Evolutionary conservation across 1,140 invertebrate genomes (phyloP), one percentile per base, ranked within the genome.

Genomic region (Wiebesia pumilae): DNA sequence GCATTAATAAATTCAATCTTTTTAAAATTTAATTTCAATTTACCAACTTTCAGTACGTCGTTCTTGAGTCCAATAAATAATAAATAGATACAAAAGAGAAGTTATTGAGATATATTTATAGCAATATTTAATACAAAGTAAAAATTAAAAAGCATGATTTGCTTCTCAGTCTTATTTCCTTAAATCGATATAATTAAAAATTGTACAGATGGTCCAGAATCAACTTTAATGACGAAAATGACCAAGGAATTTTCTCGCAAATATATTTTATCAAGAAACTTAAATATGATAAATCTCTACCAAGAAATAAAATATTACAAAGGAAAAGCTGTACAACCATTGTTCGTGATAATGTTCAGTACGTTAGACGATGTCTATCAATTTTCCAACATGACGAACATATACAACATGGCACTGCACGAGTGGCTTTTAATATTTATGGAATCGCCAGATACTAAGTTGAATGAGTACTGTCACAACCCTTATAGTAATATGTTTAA

Each of bases 351-450:
- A 1, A 75, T 86, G 73, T 30, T 83, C 2, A 78, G 30, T 19
- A 67, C 51, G 0, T 9, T 78, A 14, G 4, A 78, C 0, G 85
- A 86, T 1, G 16, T 86, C 1, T 30, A 79, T 40, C 54, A 71
- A 65, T 86, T 86, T 54, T 38, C 58, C 21, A 10, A 12, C 0
- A 69, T 71, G 47, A 86, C 84, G 1, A 75, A 86, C 14, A 12
- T 40, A 0, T 86, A 81, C 35, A 62, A 81, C 24, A 86, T 87
- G 86, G 27, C 24, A 27, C n/a, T 69, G 2, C 75, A 79, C 27
- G 71, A 54, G 6, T 87, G 86, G 86, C 35, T 87, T 0, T 6
- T 84, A 30, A 73, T 87, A 21, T 87, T 87, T 35, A 58, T 73
- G 65, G 27, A 81, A 16, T 80, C 65, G 0, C 14, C 51, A 24